Base-by-base conservation (phyloP, 2,797 vertebrate species). In the Furcifer pardalis region DNA sequence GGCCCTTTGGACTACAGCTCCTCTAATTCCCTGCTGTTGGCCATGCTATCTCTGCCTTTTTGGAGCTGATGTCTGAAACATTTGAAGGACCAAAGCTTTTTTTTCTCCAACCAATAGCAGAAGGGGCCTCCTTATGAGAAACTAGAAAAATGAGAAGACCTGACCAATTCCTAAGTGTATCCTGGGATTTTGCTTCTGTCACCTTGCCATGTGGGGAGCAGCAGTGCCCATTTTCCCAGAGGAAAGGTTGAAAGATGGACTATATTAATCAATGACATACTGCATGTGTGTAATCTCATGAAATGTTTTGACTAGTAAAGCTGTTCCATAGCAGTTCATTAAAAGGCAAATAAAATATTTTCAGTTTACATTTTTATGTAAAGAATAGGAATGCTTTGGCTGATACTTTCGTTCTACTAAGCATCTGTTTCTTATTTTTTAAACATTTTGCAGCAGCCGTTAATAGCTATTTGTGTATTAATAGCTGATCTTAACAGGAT, bases 401-500 rank as follows among this genome's bases (percentile, higher is more conserved):
- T 90, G 94, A 93, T 95, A 90, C 77, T 80, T 92, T 92, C 87
- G 85, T 95, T 95, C 87, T 95, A 92, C 83, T 84, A 91, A 95
- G 94, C 96, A 96, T 96, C 94, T 96, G 95, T 94, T 96, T 95
- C 91, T 89, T 95, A 95, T 94, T 96, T 95, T 95, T 95, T 91
- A 92, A 94, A 93, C 68, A 37, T 88, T 89, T 94, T 93, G 81
- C 92, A 94, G 91, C 90, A 87, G 88, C 91, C 91, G 89, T 93
- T 95, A 56, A 75, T 75, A 93, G 92, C 94, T 89, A 92, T 88
- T 91, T 96, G 92, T 94, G 89, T 93, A 91, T 92, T 93, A 94
- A 94, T 92, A 95, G 95, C 95, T 96, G 94, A 95, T 95, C 90
- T 95, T 95, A 95, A 92, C 88, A 88, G 86, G 92, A 95, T 93